Evolutionary conservation across 1,140 invertebrate genomes (phyloP).

Genomic region (Dendroctonus valens): DNA sequence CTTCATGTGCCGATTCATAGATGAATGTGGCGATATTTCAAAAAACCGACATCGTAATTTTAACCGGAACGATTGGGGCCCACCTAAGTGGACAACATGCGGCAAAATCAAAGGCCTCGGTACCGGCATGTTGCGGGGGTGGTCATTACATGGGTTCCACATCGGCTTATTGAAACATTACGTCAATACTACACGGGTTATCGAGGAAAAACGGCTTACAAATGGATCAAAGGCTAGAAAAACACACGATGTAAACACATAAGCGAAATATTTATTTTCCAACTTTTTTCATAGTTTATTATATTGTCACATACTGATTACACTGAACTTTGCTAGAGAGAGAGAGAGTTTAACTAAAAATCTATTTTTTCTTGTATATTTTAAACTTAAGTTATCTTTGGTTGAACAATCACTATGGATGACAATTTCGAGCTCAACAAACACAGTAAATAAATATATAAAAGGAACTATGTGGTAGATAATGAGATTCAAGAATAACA

Average conservation of each 20-base stretch:
- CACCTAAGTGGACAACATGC: slow-evolving; percentile 8
- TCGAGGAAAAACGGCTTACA: not conserved
- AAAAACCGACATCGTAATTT: no score
- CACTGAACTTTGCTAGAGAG: slow-evolving; percentile 36
- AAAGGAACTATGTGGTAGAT: not conserved
- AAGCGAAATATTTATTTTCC: slow-evolving; percentile 43
- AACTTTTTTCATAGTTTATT: slow-evolving; percentile 41
- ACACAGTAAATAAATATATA: slow-evolving; percentile 7
- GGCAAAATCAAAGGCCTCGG: slow-evolving; percentile 4
- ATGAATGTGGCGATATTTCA: no score
- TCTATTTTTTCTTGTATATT: slow-evolving; percentile 1
- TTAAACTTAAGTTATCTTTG: slow-evolving; percentile 1
- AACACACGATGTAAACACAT: slow-evolving; percentile 38
- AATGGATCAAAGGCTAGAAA: slow-evolving; percentile 1
- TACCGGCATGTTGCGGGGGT: not conserved
- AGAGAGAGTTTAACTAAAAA: slow-evolving; percentile 4
- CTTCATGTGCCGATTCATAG: not conserved
- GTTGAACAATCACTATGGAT: not conserved
- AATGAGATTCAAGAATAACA: not conserved
- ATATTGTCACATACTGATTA: slow-evolving; percentile 50
- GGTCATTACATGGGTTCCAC: not conserved
- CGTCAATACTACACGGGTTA: not conserved
- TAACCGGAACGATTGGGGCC: not conserved
- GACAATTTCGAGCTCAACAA: not conserved
- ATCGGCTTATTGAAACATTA: not conserved